Base-by-base conservation (phyloP, 2,888 invertebrate genomes). In the Holacanthella duospinosa region DNA sequence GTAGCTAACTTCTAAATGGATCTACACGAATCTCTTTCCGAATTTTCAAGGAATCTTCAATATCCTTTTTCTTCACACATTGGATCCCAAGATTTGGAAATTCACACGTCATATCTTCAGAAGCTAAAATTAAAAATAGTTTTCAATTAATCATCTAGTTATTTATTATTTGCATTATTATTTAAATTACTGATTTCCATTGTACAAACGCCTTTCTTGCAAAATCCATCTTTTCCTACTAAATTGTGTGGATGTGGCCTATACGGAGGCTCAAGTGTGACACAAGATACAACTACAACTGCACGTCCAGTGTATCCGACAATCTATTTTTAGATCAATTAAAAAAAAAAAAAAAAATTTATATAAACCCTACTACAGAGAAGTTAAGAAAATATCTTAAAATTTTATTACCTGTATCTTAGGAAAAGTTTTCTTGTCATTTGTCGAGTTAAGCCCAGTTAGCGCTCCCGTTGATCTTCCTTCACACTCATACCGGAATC, bases 11-110 rank as follows among this genome's bases (percentile, higher is more conserved):
- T 80, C 86, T 85, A 77, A 86, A 96, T 9, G 96, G 96, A 82
- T 96, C 95, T 2, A 96, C 93, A 69, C 89, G 82, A 65, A 91
- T 86, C 73, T 86, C 84, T 78, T 93, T 88, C 66, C 95, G 81
- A 55, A 85, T 80, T 74, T 82, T 83, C 19, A 96, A 82, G 25
- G 92, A 89, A 16, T 86, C 85, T 70, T 89, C 89, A 66, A 96
- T 91, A 76, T 95, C 95, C 75, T 89, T 89, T 75, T 91, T 88
- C 80, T 95, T 95, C 43, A 94, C 93, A 80, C 96, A 96, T 77
- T 96, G 95, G 71, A 96, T 94, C 65, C 96, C 95, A 74, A 96
- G 83, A 80, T 93, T 93, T 72, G 89, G 88, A 78, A 95, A 94
- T 68, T 86, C 84, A 63, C 87, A 86, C 53, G 84, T 82, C 85